phyloP scores from a whole-genome alignment of 1,140 invertebrate genomes.

The Atta texana region DNA sequence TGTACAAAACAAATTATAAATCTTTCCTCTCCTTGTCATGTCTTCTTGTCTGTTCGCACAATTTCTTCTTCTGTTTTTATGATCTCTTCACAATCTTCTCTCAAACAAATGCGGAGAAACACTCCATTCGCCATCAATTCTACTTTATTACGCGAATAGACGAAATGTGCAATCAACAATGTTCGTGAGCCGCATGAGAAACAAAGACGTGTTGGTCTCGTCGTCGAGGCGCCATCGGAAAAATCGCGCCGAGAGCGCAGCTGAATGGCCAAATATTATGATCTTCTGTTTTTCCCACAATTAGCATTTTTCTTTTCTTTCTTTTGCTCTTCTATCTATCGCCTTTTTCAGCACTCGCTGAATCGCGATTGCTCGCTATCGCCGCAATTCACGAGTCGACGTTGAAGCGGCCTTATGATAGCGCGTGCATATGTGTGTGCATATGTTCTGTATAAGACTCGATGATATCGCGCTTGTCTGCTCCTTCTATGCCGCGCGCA shows the following conservation, averaged over 20 bases:
- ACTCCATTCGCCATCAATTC: background rate
- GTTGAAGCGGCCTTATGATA: slow-evolving; percentile 18
- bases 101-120: background rate
- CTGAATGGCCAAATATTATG: slow-evolving; percentile 16
- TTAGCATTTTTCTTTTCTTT: background rate
- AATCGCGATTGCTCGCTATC: slow-evolving; percentile 37
- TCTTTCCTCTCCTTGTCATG: slow-evolving; percentile 54
- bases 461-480: slow-evolving; percentile 61
- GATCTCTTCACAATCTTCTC: background rate
- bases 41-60: slow-evolving; percentile 36
- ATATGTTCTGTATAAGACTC: slow-evolving; percentile 38
- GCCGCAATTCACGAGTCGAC: slow-evolving; percentile 20
- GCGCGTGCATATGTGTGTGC: slow-evolving; percentile 23
- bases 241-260: slow-evolving; percentile 1
- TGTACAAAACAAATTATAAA: slow-evolving; percentile 74
- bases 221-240: slow-evolving; percentile 3
- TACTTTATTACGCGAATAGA: slow-evolving; percentile 38
- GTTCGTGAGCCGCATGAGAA: slow-evolving; percentile 14
- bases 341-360: background rate
- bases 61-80: slow-evolving; percentile 20
- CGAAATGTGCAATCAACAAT: slow-evolving; percentile 18
- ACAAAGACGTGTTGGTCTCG: slow-evolving; percentile 11
- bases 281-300: background rate
- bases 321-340: background rate
- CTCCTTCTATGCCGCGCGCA: slow-evolving; percentile 66